Evolutionary conservation across 1,140 invertebrate genomes (phyloP).

Genomic region (Eupristina koningsbergeri): DNA sequence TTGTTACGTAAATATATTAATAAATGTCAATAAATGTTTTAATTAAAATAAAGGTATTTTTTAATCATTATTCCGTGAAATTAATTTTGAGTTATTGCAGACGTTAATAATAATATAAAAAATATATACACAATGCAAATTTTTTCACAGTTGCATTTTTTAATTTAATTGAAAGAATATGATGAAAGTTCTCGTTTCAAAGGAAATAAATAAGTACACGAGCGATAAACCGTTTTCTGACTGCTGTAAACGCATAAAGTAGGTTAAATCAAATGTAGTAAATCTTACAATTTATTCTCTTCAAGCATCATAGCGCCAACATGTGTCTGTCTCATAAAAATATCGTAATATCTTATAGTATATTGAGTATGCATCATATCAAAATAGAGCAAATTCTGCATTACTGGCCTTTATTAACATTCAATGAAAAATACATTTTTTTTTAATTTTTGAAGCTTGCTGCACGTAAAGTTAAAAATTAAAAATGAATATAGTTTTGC

Average conservation of each 20-base stretch:
- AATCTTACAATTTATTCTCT: neutral
- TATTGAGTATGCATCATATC: neutral
- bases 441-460: neutral
- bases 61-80: too few species aligned
- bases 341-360: neutral
- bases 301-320: neutral
- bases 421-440: neutral
- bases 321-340: neutral
- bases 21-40: too few species aligned
- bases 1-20: too few species aligned
- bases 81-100: too few species aligned
- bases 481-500: neutral
- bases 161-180: neutral
- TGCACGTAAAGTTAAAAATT: neutral
- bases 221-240: conserved; percentile 4
- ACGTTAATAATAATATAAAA: too few species aligned
- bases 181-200: neutral
- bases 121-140: too few species aligned
- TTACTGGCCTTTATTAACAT: neutral
- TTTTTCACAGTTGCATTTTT: too few species aligned
- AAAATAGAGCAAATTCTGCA: neutral
- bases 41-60: too few species aligned
- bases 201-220: neutral
- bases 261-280: conserved; percentile 8
- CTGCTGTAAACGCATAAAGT: neutral